These are phyloP conservation scores for Cephus rjabovi DNA, from an alignment of 2,888 invertebrate genomes.

Conservation along the genomic window DNA sequence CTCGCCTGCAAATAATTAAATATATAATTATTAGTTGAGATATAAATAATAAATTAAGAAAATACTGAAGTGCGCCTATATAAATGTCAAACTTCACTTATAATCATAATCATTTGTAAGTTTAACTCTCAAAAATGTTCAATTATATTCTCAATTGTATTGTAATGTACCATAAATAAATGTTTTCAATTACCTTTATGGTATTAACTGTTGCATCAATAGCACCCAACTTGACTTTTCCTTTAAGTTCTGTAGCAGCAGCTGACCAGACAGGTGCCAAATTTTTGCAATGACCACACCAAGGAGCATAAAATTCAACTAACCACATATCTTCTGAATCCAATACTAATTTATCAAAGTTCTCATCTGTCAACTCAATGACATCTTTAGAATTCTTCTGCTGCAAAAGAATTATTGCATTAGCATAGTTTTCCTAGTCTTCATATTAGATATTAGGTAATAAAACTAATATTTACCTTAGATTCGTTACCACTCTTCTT, in stretches of 20 bases:
- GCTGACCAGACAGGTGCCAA: constrained; percentile 96
- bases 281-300: constrained; percentile 98
- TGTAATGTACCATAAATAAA: constrained; percentile 4
- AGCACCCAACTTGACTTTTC: constrained; percentile 95
- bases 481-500: constrained; percentile 61
- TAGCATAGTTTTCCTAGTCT: neutral
- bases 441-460: constrained; percentile 2
- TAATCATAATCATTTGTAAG: neutral
- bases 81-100: too few relatives aligned
- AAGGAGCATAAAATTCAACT: constrained; percentile 97
- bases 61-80: too few relatives aligned
- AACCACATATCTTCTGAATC: constrained; percentile 96
- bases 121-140: too few relatives aligned
- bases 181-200: constrained; percentile 66
- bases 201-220: constrained; percentile 95
- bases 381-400: constrained; percentile 72
- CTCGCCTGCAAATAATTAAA: constrained; percentile 68
- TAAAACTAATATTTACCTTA: constrained; percentile 20
- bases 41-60: too few relatives aligned
- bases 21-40: too few relatives aligned
- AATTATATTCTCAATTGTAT: neutral
- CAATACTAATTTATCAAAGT: constrained; percentile 92
- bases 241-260: constrained; percentile 94
- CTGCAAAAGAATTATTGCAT: constrained; percentile 5
- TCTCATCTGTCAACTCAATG: constrained; percentile 93